A percentile compares a stretch with the other conserved stretches of the same genome.
These are phyloP conservation scores for Lampropteryx suffumata DNA, from an alignment of 2,888 invertebrate species.

Conservation along the genomic window DNA sequence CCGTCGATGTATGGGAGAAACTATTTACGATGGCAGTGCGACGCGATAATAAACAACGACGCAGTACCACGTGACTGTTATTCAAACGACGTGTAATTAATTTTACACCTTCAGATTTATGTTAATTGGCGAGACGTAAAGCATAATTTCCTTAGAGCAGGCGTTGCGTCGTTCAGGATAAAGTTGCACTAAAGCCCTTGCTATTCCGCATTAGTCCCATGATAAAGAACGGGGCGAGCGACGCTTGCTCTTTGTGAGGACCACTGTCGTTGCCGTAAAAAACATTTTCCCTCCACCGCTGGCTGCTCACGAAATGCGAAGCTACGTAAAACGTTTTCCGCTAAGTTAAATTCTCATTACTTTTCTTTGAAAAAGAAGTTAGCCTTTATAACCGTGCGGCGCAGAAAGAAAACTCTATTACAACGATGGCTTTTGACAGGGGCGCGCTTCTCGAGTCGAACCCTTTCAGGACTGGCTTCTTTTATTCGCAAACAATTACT, in stretches of 20 bases:
- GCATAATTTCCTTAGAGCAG: slow-evolving; percentile 55
- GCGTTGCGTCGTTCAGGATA: slow-evolving; percentile 46
- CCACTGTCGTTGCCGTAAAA: slow-evolving; percentile 58
- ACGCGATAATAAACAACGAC: slow-evolving; percentile 12
- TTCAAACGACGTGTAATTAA: slow-evolving; percentile 32
- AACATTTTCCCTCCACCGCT: slow-evolving; percentile 51
- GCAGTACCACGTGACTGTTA: slow-evolving; percentile 8
- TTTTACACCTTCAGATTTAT: slow-evolving; percentile 48
- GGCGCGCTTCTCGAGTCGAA: slow-evolving; percentile 50
- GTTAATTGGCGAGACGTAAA: slow-evolving; percentile 57
- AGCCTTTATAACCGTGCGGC: slow-evolving; percentile 68
- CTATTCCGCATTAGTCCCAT: slow-evolving; percentile 59
- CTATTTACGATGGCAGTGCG: slow-evolving; percentile 13
- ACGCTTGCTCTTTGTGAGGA: slow-evolving; percentile 58
- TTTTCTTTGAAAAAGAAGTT: slow-evolving; percentile 74
- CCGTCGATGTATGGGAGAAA: slow-evolving; percentile 27
- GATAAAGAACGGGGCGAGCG: slow-evolving; percentile 55
- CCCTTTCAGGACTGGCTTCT: slow-evolving; percentile 58
- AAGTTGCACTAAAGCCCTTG: slow-evolving; percentile 64
- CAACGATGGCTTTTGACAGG: slow-evolving; percentile 70
- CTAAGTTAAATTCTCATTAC: slow-evolving; percentile 80
- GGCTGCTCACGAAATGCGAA: slow-evolving; percentile 56
- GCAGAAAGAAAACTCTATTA: slow-evolving; percentile 73
- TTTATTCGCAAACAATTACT: slow-evolving; percentile 71
- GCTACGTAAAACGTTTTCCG: slow-evolving; percentile 68